Evolutionary conservation across 2,113 vertebrate species (phyloP).

Genomic region (Choloepus hoffmanni): DNA sequence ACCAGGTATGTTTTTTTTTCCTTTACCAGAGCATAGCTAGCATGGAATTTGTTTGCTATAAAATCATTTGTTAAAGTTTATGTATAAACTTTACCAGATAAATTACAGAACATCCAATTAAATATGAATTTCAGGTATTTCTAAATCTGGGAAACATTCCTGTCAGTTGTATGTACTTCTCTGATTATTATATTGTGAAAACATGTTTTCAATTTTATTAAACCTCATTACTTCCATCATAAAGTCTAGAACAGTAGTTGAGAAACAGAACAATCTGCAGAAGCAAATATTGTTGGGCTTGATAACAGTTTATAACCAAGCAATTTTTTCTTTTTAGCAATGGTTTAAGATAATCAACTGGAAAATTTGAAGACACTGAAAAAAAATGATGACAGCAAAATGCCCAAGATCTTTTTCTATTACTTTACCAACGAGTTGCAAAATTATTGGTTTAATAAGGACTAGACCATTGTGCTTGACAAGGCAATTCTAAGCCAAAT

Average conservation of each 20-base stretch:
- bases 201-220: background rate
- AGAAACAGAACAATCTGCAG: background rate
- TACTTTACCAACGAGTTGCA: background rate
- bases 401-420: background rate
- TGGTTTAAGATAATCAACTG: background rate
- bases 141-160: background rate
- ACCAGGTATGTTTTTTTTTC: background rate
- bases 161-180: background rate
- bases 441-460: background rate
- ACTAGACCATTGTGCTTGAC: background rate
- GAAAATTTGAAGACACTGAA: background rate
- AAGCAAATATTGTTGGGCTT: background rate
- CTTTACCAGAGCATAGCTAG: background rate
- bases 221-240: background rate
- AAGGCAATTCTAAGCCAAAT: background rate
- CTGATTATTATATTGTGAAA: background rate
- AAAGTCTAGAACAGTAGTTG: background rate
- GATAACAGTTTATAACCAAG: background rate
- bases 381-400: background rate
- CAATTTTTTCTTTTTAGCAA: background rate
- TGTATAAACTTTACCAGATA: background rate
- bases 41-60: background rate
- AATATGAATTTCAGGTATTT: background rate
- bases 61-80: background rate
- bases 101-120: background rate